A percentile compares a stretch with the other conserved stretches of the same genome.
phyloP scores from a whole-genome alignment of 2,888 invertebrate genomes.

The Balanococcus diminutus region DNA sequence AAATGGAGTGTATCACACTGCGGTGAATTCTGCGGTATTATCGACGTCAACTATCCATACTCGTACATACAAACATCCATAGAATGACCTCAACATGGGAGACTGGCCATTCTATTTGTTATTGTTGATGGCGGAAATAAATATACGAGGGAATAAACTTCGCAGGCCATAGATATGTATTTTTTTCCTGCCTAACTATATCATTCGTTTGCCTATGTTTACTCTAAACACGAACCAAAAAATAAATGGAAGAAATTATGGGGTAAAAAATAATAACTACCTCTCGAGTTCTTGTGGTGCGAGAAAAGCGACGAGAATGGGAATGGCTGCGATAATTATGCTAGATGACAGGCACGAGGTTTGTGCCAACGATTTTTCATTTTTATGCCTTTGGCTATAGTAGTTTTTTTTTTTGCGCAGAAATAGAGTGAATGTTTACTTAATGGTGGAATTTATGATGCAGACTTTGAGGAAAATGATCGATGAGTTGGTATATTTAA shows the following conservation, averaged over 20 bases:
- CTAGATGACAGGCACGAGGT: no score
- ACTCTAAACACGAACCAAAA: no score
- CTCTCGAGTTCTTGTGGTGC: no score
- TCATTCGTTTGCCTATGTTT: no score
- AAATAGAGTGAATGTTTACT: background rate
- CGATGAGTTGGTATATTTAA: background rate
- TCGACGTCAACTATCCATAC: background rate
- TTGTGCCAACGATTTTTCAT: background rate
- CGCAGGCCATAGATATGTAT: background rate
- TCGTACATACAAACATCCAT: no score
- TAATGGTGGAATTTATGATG: background rate
- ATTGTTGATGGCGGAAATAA: background rate
- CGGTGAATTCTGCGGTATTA: background rate
- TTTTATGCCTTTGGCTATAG: background rate
- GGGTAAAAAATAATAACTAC: no score
- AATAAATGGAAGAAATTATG: background rate
- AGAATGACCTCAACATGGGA: background rate
- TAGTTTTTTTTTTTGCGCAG: background rate
- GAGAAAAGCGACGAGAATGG: background rate
- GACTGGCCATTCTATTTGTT: background rate
- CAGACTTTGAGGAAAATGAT: background rate
- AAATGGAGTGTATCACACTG: background rate
- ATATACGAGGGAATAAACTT: background rate
- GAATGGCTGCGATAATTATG: background rate
- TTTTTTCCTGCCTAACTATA: no score